A percentile compares a stretch with the other conserved stretches of the same genome.
Evolutionary conservation across 2,113 vertebrate species (phyloP).

Genomic region (Platichthys flesus): DNA sequence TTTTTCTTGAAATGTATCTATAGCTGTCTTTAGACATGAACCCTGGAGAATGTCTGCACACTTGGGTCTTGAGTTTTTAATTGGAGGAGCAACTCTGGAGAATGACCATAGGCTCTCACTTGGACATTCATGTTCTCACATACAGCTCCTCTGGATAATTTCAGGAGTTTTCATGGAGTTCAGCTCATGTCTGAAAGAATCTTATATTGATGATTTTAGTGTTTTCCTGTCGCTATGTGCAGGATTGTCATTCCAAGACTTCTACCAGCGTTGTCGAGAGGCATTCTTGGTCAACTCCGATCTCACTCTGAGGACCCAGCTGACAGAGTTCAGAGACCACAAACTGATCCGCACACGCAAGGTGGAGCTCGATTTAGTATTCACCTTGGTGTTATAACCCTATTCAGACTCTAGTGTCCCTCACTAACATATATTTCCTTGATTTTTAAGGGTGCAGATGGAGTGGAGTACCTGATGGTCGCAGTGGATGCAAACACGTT

Average conservation of each 20-base stretch:
- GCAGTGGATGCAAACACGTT: constrained; percentile 89
- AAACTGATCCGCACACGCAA: constrained; percentile 94
- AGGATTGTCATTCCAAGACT: constrained; percentile 99
- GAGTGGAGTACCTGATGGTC: constrained; percentile 93
- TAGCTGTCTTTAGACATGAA: neutral
- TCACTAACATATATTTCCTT: neutral
- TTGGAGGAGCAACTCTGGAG: no score
- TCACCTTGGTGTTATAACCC: neutral
- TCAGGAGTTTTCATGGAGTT: neutral
- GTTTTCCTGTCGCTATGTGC: neutral
- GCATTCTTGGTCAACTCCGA: constrained; percentile 97
- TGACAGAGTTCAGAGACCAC: constrained; percentile 98
- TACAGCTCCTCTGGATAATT: no score
- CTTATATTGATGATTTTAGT: neutral
- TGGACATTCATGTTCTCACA: no score
- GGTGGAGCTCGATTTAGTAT: constrained; percentile 73
- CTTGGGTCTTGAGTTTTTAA: no score
- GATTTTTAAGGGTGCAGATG: constrained; percentile 88
- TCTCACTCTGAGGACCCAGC: constrained; percentile 94
- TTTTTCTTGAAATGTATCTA: neutral
- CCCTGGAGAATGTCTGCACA: no score
- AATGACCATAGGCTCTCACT: neutral
- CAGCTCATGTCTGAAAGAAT: neutral
- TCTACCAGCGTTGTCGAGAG: constrained; percentile 97
- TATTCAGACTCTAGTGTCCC: neutral